A percentile compares a stretch with the other conserved stretches of the same genome.
These are phyloP conservation scores for Cosmopolites sordidus DNA, from an alignment of 2,888 invertebrate species.

Conservation along the genomic window DNA sequence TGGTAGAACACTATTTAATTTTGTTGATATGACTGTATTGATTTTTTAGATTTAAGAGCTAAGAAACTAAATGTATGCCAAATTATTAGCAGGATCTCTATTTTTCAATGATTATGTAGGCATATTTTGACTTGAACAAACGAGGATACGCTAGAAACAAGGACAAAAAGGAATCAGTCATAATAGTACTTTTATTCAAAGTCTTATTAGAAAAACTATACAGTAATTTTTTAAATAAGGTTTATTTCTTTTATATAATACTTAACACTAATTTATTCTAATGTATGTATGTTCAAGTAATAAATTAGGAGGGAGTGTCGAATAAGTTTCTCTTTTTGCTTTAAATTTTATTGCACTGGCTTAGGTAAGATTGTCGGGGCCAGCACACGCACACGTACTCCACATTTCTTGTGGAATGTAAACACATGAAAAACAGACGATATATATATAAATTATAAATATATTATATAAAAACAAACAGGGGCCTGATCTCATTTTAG, in stretches of 20 bases:
- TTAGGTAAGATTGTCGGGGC: constrained; percentile 45
- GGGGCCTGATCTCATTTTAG: constrained; percentile 33
- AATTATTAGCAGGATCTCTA: too few relatives aligned
- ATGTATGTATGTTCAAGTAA: constrained; percentile 43
- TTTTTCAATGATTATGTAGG: too few relatives aligned
- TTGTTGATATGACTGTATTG: too few relatives aligned
- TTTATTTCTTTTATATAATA: constrained; percentile 45
- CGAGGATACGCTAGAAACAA: too few relatives aligned
- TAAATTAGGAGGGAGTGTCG: constrained; percentile 45
- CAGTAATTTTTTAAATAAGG: constrained; percentile 35
- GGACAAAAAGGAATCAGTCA: too few relatives aligned
- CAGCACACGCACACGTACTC: constrained; percentile 41
- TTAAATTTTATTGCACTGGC: constrained; percentile 45
- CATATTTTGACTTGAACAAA: too few relatives aligned
- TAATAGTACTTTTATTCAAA: too few relatives aligned
- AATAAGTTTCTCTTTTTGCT: constrained; percentile 37
- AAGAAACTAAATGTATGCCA: too few relatives aligned
- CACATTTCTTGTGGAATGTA: constrained; percentile 44
- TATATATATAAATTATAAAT: constrained; percentile 49
- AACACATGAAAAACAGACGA: constrained; percentile 43
- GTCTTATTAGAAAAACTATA: constrained; percentile 3
- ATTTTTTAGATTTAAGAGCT: too few relatives aligned
- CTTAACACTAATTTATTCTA: constrained; percentile 44
- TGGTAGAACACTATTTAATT: too few relatives aligned
- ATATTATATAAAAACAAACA: constrained; percentile 46